Base-by-base conservation (phyloP, 2,888 invertebrate species). In the Platypus cylindrus region DNA sequence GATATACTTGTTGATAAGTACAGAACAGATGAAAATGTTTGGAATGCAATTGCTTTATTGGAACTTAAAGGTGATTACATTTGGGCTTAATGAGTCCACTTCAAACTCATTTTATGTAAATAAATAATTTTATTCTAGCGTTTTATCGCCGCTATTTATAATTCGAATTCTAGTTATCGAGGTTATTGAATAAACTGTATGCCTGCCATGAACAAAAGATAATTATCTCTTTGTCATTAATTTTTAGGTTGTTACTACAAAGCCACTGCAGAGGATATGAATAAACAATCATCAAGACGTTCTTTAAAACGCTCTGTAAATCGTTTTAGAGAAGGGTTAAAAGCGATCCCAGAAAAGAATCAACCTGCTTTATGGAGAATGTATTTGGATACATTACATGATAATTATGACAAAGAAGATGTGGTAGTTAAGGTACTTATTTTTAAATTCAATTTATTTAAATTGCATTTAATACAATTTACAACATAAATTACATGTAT, bases 41-140 rank as follows among this genome's bases (percentile, higher is more conserved):
- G 44, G 44, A 15, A 44, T 18, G 9, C 15, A 17, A 14, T 39
- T 16, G 44, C 41, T 30, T 9, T 33, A 12, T 28, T 36, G 15
- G 44, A 44, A 31, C 14, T 38, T 8, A 36, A 35, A 25, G 38
- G 44, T 38, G 15, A 5, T 18, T 27, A 20, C n/a, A n/a, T n/a
- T n/a, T n/a, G n/a, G n/a, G n/a, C n/a, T n/a, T n/a, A n/a, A n/a
- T n/a, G n/a, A n/a, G n/a, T n/a, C n/a, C n/a, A n/a, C n/a, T n/a
- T n/a, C n/a, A n/a, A n/a, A n/a, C n/a, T 22, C 23, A 32, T 32
- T 32, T 11, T 24, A 14, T 22, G 7, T 32, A 8, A 20, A 20
- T 7, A 5, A 20, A 7, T 20, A 20, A 20, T 20, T 20, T 5
- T 20, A n/a, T n/a, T 7, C 20, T 20, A 20, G 20, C 20, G 9